Percentiles rank a stretch among this genome's conserved stretches.
phyloP scores from a whole-genome alignment of 53 echinoderm and acorn worm species.

The Mesocentrotus franciscanus region DNA sequence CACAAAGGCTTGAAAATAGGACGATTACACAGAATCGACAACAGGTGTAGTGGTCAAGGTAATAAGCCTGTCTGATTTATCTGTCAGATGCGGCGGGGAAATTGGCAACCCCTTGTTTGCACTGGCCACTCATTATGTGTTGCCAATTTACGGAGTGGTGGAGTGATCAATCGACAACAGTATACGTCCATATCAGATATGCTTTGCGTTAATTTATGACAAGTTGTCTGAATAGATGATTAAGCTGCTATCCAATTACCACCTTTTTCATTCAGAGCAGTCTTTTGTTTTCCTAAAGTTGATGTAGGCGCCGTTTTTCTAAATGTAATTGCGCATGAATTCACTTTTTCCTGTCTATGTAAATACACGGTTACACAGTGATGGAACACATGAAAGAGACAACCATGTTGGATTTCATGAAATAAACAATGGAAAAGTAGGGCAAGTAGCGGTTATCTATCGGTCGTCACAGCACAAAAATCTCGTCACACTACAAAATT shows the following conservation, averaged over 20 bases:
- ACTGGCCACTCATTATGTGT: background rate
- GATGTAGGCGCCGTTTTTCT: too few species aligned
- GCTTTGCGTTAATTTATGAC: background rate
- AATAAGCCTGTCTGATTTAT: slow-evolving; percentile 26
- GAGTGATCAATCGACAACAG: background rate
- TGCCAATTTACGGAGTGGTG: slow-evolving; percentile 22
- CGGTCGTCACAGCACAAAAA: background rate
- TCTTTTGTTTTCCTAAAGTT: too few species aligned
- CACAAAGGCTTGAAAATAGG: slow-evolving; percentile 19
- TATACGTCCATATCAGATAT: background rate
- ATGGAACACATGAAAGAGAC: background rate
- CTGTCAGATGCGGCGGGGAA: slow-evolving; percentile 31
- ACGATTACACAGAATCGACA: background rate
- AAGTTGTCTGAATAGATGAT: too few species aligned
- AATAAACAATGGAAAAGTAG: background rate
- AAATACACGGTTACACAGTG: background rate
- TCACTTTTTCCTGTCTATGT: background rate
- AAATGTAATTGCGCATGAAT: too few species aligned
- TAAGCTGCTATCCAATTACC: too few species aligned
- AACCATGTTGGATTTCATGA: background rate
- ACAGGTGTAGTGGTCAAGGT: slow-evolving; percentile 37
- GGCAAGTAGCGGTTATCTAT: background rate
- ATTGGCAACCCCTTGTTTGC: slow-evolving; percentile 17
- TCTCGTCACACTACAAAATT: background rate
- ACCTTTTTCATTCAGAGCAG: too few species aligned